Evolutionary conservation across 1,140 invertebrate genomes (phyloP).

Genomic region (Lysiphlebus fabarum): DNA sequence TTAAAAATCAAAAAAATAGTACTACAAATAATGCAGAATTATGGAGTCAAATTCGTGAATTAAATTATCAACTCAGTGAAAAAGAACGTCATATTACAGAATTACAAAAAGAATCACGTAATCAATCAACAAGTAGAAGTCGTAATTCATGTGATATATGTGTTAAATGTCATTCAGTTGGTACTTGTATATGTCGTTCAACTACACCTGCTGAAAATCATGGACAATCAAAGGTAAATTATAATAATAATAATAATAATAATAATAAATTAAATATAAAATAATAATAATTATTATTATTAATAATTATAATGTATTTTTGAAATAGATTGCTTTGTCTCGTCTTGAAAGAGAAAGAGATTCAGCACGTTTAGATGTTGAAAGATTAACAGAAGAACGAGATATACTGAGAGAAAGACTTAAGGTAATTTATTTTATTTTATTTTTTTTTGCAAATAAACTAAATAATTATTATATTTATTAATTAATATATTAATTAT

Average conservation of each 20-base stretch:
- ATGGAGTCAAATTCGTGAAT: conserved; percentile 38
- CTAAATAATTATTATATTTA: too few relatives aligned
- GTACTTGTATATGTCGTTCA: conserved; percentile 26
- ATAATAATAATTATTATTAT: conserved; percentile 22
- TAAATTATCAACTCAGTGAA: conserved; percentile 44
- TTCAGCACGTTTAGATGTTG: conserved; percentile 54
- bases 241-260: conserved; percentile 19
- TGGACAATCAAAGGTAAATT: conserved; percentile 17
- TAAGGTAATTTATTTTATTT: conserved; percentile 44
- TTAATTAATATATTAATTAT: too few relatives aligned
- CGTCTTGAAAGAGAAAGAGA: conserved; percentile 57
- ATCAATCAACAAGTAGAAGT: conserved; percentile 37
- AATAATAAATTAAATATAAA: background rate
- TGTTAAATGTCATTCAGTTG: conserved; percentile 26
- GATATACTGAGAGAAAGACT: conserved; percentile 55
- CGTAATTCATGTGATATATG: conserved; percentile 34
- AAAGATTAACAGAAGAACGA: conserved; percentile 57
- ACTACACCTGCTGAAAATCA: conserved; percentile 2
- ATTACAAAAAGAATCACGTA: conserved; percentile 45
- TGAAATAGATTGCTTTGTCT: conserved; percentile 46
- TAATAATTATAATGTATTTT: too few relatives aligned
- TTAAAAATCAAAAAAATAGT: conserved; percentile 48
- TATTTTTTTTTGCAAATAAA: too few relatives aligned
- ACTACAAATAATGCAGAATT: conserved; percentile 29
- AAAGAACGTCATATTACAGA: conserved; percentile 49